Conservation (phyloP, 2,888 invertebrate species). For the Acrobasis suavella region DNA sequence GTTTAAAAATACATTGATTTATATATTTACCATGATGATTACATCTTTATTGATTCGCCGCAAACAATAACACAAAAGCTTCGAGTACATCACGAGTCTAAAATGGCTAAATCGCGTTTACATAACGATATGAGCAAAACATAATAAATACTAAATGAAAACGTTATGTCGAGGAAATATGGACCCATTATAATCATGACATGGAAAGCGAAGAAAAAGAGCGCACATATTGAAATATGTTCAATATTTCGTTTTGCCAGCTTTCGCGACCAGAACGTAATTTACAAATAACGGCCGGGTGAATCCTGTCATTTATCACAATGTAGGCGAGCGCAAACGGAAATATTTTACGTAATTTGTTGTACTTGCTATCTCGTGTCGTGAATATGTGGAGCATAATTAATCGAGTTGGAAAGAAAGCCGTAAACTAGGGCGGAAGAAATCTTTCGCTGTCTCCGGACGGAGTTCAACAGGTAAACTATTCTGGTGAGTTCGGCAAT, state of each 20-base stretch:
- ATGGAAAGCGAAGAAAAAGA: background rate
- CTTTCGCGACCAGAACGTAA: slow-evolving; percentile 3
- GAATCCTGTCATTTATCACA: slow-evolving; percentile 8
- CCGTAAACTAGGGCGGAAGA: slow-evolving; percentile 4
- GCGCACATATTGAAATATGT: slow-evolving; percentile 8
- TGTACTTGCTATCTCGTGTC: slow-evolving; percentile 4
- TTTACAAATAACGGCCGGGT: background rate
- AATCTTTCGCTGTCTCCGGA: background rate
- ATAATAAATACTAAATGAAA: background rate
- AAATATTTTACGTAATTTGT: slow-evolving; percentile 4
- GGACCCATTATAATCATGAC: background rate
- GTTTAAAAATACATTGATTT: no score
- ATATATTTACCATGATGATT: no score
- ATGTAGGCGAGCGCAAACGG: background rate
- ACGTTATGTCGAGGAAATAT: background rate
- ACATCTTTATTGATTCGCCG: no score
- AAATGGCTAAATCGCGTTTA: background rate
- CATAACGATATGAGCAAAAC: background rate
- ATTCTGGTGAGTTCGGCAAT: background rate
- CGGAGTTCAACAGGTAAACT: slow-evolving; percentile 14
- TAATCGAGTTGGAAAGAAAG: slow-evolving; percentile 9
- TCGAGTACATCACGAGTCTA: background rate
- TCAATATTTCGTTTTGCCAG: slow-evolving; percentile 5
- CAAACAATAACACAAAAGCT: no score
- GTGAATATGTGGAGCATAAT: slow-evolving; percentile 1